Evolutionary conservation across 2,888 invertebrate genomes (phyloP).

Genomic region (Eilema caniola): DNA sequence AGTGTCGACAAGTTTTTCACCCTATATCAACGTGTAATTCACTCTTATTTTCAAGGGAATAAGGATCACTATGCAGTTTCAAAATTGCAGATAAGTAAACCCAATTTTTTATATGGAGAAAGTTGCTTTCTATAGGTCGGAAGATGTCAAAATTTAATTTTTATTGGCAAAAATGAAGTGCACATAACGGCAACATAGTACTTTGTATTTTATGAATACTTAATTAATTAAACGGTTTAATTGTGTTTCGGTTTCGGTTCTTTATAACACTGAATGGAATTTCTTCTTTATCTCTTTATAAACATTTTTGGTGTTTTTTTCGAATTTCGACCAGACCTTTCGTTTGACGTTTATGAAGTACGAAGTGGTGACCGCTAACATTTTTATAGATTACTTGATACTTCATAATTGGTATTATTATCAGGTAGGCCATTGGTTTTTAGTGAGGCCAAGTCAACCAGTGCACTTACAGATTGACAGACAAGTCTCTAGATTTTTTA

Average conservation of each 20-base stretch:
- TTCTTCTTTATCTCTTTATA: no score
- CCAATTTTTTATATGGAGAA: constrained; percentile 70
- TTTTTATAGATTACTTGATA: no score
- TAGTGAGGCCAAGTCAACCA: no score
- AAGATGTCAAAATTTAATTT: constrained; percentile 50
- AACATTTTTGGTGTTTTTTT: no score
- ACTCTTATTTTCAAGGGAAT: constrained; percentile 39
- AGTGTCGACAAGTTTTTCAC: constrained; percentile 44
- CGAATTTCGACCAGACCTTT: no score
- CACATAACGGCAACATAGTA: constrained; percentile 13
- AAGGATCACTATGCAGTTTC: constrained; percentile 46
- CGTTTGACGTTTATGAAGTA: not conserved
- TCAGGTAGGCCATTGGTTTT: no score
- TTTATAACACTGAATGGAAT: no score
- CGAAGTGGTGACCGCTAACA: not conserved
- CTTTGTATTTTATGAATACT: not conserved
- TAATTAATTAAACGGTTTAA: not conserved
- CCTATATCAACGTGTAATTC: constrained; percentile 10
- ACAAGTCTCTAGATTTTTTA: no score
- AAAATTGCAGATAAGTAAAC: constrained; percentile 48
- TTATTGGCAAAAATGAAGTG: constrained; percentile 44
- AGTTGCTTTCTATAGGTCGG: constrained; percentile 68
- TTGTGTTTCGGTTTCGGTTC: not conserved
- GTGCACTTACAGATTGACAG: no score
- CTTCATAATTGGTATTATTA: no score